These are phyloP conservation scores for Apodemus agrarius DNA, from an alignment of 2,797 vertebrate genomes.

Conservation along the genomic window DNA sequence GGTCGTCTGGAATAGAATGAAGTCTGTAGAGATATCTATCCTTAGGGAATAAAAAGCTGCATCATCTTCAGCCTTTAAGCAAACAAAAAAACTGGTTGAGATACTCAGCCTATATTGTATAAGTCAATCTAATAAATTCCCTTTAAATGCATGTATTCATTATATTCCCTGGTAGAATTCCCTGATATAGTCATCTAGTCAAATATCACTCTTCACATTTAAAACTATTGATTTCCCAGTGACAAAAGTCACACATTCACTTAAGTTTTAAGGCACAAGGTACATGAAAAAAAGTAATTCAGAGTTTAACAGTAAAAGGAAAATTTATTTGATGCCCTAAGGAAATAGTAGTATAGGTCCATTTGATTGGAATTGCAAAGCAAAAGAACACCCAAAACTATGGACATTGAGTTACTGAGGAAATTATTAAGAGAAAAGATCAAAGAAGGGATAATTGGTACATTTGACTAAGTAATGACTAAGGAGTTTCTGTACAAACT, in stretches of 20 bases:
- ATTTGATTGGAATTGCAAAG: not conserved
- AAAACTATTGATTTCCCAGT: not conserved
- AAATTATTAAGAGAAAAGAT: slow-evolving; percentile 59
- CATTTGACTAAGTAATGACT: slow-evolving; percentile 66
- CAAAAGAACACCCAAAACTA: not conserved
- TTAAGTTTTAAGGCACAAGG: not conserved
- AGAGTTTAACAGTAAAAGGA: not conserved
- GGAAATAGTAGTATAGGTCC: not conserved
- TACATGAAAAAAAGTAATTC: not conserved
- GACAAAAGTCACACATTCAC: not conserved
- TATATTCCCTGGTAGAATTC: not conserved
- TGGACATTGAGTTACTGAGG: not conserved
- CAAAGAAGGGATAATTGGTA: slow-evolving; percentile 59
- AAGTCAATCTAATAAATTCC: not conserved
- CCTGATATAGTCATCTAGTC: not conserved
- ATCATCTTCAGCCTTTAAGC: not conserved
- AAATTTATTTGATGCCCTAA: not conserved
- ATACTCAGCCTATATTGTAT: not conserved
- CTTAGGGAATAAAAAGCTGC: not conserved
- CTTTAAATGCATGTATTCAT: not conserved
- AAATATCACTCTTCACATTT: not conserved
- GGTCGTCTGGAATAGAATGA: not conserved
- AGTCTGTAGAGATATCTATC: too few species aligned
- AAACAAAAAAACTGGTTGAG: too few species aligned
- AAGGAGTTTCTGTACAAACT: slow-evolving; percentile 48